Percentiles rank a stretch among this genome's conserved stretches.
These are phyloP conservation scores for Macropodus opercularis DNA, from an alignment of 2,797 vertebrate species.

Conservation along the genomic window DNA sequence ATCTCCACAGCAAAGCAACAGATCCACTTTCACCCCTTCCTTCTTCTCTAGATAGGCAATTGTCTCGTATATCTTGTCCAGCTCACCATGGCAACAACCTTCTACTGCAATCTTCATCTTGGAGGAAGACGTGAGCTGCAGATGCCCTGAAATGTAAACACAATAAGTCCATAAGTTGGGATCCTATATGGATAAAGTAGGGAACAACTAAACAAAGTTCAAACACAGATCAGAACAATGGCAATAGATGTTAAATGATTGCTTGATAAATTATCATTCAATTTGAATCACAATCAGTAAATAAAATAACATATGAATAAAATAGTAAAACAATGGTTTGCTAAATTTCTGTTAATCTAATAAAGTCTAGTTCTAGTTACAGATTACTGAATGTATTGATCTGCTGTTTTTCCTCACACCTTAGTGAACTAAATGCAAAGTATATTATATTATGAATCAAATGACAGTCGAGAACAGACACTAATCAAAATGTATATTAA, in stretches of 20 bases:
- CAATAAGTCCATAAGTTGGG: no score
- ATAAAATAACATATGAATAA: no score
- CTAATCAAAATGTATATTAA: neutral
- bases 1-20: constrained; percentile 96
- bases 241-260: no score
- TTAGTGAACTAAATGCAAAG: neutral
- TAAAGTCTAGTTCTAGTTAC: no score
- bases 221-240: no score
- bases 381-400: no score
- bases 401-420: neutral
- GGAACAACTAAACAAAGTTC: no score
- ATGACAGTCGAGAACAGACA: neutral
- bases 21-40: constrained; percentile 86
- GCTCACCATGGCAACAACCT: constrained; percentile 95
- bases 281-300: no score
- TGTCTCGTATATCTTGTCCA: constrained; percentile 97
- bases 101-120: constrained; percentile 96
- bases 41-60: constrained; percentile 88
- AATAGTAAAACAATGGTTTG: no score
- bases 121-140: constrained; percentile 2
- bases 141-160: constrained; percentile 1
- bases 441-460: neutral
- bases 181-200: no score
- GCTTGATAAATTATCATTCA: no score
- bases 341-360: no score